Conservation (phyloP, 2,888 invertebrate genomes). For the Bedellia somnulentella region DNA sequence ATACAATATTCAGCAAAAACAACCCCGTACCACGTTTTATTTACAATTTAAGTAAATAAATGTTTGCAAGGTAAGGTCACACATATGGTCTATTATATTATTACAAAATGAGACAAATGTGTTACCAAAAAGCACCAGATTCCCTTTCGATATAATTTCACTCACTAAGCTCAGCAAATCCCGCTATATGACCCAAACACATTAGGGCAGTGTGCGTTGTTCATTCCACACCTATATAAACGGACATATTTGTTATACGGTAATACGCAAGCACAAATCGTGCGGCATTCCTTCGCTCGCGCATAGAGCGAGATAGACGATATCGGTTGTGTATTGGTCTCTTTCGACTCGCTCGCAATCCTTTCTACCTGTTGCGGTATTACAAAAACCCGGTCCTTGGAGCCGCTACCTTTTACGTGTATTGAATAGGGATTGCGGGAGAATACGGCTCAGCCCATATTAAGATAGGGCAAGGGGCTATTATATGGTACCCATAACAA, state of each 20-base stretch:
- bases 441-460: slow-evolving; percentile 58
- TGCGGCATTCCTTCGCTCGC: slow-evolving; percentile 55
- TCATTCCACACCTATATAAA: slow-evolving; percentile 34
- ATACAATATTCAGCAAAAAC: too few species aligned
- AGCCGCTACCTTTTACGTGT: slow-evolving; percentile 59
- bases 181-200: slow-evolving; percentile 60
- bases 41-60: too few species aligned
- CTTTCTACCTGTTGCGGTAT: slow-evolving; percentile 61
- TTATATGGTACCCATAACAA: too few species aligned
- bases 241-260: slow-evolving; percentile 15
- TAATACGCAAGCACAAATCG: slow-evolving; percentile 53
- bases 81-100: too few species aligned
- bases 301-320: slow-evolving; percentile 29
- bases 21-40: too few species aligned
- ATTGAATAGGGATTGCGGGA: slow-evolving; percentile 57
- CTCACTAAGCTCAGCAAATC: slow-evolving; percentile 55
- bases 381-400: slow-evolving; percentile 59
- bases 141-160: slow-evolving; percentile 61
- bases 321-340: slow-evolving; percentile 27
- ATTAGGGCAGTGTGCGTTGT: slow-evolving; percentile 59
- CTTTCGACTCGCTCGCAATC: slow-evolving; percentile 46
- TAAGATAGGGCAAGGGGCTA: slow-evolving; percentile 54
- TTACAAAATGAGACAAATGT: too few species aligned
- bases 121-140: slow-evolving; percentile 50
- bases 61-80: too few species aligned